A percentile compares a stretch with the other conserved stretches of the same genome.
Evolutionary conservation across 2,797 vertebrate genomes (phyloP).

Genomic region (Phataginus tetradactyla): DNA sequence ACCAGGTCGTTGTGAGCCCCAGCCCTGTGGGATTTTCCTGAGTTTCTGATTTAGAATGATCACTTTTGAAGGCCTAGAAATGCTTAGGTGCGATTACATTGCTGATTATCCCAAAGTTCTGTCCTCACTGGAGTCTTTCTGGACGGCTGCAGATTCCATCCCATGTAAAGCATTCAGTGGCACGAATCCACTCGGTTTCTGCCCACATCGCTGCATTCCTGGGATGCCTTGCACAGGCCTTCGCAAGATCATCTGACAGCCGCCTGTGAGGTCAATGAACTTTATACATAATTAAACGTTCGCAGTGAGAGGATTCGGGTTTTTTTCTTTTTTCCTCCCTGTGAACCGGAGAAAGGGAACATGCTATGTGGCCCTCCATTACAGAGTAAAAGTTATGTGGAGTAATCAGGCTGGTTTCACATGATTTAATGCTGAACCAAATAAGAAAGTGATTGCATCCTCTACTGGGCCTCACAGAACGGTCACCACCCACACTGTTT

Average conservation of each 20-base stretch:
- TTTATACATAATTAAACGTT: constrained; percentile 90
- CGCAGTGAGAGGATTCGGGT: constrained; percentile 83
- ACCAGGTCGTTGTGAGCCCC: constrained; percentile 68
- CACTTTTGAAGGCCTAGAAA: constrained; percentile 78
- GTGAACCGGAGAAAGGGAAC: constrained; percentile 78
- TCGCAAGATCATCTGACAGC: constrained; percentile 97
- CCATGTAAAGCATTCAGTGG: constrained; percentile 87
- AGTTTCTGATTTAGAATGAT: constrained; percentile 80
- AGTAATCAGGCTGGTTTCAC: constrained; percentile 84
- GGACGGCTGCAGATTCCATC: constrained; percentile 85
- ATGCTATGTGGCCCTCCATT: constrained; percentile 72
- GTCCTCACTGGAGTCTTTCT: constrained; percentile 82
- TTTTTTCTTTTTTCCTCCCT: constrained; percentile 81
- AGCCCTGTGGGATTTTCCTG: constrained; percentile 74
- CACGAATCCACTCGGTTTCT: constrained; percentile 94
- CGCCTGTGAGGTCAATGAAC: constrained; percentile 94
- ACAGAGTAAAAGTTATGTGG: constrained; percentile 79
- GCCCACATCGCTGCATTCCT: constrained; percentile 96
- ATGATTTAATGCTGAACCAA: constrained; percentile 89
- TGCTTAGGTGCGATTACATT: constrained; percentile 85
- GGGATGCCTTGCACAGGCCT: constrained; percentile 92
- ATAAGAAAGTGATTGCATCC: constrained; percentile 89
- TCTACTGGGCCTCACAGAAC: constrained; percentile 89
- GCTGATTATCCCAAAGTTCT: constrained; percentile 76
- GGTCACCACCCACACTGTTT: constrained; percentile 93